Evolutionary conservation across 2,888 invertebrate species (phyloP).

Genomic region (Calephelis perditalis): DNA sequence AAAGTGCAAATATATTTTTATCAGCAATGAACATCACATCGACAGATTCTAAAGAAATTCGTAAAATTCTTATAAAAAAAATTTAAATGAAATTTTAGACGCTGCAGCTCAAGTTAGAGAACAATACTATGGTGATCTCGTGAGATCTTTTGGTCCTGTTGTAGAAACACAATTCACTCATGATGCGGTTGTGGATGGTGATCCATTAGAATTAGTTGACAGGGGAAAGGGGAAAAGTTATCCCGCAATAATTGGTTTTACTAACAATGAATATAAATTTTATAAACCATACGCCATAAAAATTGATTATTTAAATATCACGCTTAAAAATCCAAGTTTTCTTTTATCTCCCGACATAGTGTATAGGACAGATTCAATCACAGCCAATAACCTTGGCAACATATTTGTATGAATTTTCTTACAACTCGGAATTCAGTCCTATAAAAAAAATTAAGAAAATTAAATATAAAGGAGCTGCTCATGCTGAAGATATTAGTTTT

Average conservation of each 20-base stretch:
- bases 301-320: background rate
- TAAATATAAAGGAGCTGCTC: background rate
- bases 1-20: background rate
- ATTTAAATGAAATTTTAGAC: background rate
- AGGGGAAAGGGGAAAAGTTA: background rate
- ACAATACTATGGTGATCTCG: background rate
- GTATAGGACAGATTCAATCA: background rate
- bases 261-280: background rate
- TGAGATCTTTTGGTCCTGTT: background rate
- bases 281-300: background rate
- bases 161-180: background rate
- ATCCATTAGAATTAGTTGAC: background rate
- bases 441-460: background rate
- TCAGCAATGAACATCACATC: constrained; percentile 1
- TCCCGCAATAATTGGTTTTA: background rate
- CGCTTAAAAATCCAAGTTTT: background rate
- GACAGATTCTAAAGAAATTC: background rate
- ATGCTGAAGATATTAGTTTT: background rate
- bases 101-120: background rate
- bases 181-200: background rate
- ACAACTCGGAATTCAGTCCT: background rate
- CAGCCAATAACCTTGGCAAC: background rate
- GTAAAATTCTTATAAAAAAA: background rate
- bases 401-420: constrained; percentile 4
- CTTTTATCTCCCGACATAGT: background rate